Evolutionary conservation across 1,140 invertebrate genomes (phyloP), one percentile per base, ranked within the genome.

Genomic region (Tetragonula clypearis): DNA sequence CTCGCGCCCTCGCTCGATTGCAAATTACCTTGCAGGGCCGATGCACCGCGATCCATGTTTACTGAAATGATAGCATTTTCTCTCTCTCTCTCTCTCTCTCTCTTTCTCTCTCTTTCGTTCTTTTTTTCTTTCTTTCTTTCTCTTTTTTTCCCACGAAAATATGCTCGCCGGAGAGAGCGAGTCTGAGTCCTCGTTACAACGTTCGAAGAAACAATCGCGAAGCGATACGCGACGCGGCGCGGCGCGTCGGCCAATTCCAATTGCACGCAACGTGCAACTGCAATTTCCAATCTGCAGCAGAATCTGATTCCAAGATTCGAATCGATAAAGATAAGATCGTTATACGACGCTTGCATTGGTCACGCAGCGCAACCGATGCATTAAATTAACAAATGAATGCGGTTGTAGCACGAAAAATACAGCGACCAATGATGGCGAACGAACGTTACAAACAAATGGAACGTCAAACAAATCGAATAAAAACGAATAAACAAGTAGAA

Each of bases 1-100:
- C 82, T 76, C 85, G 84, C 82, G 77, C 77, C 76, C 79, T 79
- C 85, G 84, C 88, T 90, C 79, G 71, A 82, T 89, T 86, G 82
- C 49, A 65, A 73, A 71, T 84, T 66, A 83, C 49, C 83, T 68
- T 82, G 68, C 71, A 75, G 76, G 82, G 89, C 60, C 79, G 84
- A 85, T 78, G 62, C 66, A 81, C 77, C 60, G 66, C 69, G 41
- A 74, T 62, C 26, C 80, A 35, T 69, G 76, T 84, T 86, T 75
- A 87, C 85, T 26, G 49, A 74, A 87, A 82, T 60, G 23, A 81
- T 56, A 60, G 6, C 68, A 68, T 19, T 79, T 84, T 69, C 23
- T 65, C 8, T 26, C 41, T 8, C 41, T 49, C 41, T 49, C 8
- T 49, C 41, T 49, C 41, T 49, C 6, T 49, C 9, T 49, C 6